A percentile compares a stretch with the other conserved stretches of the same genome.
phyloP scores from a whole-genome alignment of 2,113 vertebrate species.

The Thunnus maccoyii region DNA sequence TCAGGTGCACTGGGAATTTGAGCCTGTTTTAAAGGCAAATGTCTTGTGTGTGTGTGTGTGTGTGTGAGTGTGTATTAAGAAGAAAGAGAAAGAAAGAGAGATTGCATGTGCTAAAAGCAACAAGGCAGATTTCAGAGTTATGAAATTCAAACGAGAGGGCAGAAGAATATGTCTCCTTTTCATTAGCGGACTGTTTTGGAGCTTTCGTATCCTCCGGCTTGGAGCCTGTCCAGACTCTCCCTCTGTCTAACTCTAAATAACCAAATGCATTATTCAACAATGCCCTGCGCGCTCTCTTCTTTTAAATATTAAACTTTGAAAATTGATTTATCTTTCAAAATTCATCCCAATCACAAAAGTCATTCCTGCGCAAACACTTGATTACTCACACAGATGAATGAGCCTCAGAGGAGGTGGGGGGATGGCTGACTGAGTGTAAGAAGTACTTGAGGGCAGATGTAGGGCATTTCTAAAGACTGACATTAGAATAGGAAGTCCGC shows the following conservation, averaged over 20 bases:
- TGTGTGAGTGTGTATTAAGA: background rate
- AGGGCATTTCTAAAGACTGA: slow-evolving; percentile 52
- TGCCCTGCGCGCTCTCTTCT: slow-evolving; percentile 40
- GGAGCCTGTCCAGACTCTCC: slow-evolving; percentile 61
- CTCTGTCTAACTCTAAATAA: slow-evolving; percentile 72
- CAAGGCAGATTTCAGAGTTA: slow-evolving; percentile 36
- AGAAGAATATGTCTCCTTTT: slow-evolving; percentile 70
- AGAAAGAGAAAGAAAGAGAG: slow-evolving; percentile 12
- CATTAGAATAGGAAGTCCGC: slow-evolving; percentile 41
- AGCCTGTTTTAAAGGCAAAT: slow-evolving; percentile 23
- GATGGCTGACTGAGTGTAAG: slow-evolving; percentile 4
- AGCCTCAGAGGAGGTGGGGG: slow-evolving; percentile 13
- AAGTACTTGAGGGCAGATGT: slow-evolving; percentile 50
- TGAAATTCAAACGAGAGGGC: slow-evolving; percentile 61
- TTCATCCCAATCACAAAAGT: slow-evolving; percentile 66
- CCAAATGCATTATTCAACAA: slow-evolving; percentile 77
- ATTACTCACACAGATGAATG: slow-evolving; percentile 66
- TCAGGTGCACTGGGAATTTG: slow-evolving; percentile 20
- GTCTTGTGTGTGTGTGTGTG: background rate
- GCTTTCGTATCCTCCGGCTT: slow-evolving; percentile 66
- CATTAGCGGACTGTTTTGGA: slow-evolving; percentile 69
- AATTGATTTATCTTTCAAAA: slow-evolving; percentile 76
- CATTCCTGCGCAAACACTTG: slow-evolving; percentile 70
- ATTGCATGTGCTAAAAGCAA: slow-evolving; percentile 38
- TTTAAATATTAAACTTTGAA: slow-evolving; percentile 81